phyloP scores from a whole-genome alignment of 2,113 vertebrate species.

The Archocentrus centrarchus region DNA sequence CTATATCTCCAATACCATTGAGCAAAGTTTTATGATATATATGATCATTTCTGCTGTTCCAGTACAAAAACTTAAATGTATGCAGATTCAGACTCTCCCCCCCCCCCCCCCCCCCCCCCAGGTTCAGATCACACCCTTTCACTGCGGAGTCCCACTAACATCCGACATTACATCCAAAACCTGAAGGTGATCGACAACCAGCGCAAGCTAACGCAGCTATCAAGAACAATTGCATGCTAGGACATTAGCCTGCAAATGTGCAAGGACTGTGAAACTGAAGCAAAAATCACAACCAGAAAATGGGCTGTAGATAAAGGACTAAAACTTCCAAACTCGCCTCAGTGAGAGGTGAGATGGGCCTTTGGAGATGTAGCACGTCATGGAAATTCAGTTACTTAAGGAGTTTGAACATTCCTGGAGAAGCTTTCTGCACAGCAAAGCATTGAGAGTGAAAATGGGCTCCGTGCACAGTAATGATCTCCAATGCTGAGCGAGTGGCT shows the following conservation, averaged over 20 bases:
- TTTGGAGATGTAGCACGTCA: neutral
- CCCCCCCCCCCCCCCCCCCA: conserved; percentile 49
- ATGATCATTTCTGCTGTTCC: neutral
- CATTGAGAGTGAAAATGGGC: conserved; percentile 4
- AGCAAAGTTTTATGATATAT: neutral
- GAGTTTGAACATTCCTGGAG: neutral
- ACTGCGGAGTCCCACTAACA: conserved; percentile 80
- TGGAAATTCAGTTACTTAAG: neutral
- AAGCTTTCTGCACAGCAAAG: neutral
- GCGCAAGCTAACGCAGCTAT: conserved; percentile 89
- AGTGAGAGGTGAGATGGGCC: neutral
- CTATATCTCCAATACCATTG: neutral
- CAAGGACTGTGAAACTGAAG: conserved; percentile 20
- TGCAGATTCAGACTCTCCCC: neutral
- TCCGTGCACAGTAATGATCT: conserved; percentile 25
- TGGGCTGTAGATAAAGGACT: neutral
- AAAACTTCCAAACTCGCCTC: conserved; percentile 2
- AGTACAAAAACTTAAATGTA: neutral
- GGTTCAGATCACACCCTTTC: conserved; percentile 88
- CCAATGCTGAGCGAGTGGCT: conserved; percentile 26
- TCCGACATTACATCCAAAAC: conserved; percentile 89
- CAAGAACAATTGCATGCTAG: conserved; percentile 85
- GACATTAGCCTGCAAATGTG: neutral
- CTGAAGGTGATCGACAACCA: conserved; percentile 93
- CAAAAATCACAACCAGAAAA: neutral